phyloP scores from a whole-genome alignment of 2,113 vertebrate genomes.

The Ptilorrhoa leucosticta region DNA sequence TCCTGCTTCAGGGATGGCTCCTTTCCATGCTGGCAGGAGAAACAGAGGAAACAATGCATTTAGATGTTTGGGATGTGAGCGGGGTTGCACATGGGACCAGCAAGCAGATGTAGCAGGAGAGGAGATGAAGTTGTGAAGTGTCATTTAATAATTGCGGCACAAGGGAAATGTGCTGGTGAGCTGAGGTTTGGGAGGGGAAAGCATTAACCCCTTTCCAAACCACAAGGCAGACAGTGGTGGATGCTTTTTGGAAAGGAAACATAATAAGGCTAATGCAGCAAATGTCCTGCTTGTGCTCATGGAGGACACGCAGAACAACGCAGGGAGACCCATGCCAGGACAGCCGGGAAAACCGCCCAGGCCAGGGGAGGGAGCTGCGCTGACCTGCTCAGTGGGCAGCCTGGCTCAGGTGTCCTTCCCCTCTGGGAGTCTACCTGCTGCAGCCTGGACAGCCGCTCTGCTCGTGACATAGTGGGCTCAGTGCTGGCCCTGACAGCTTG shows the following conservation, averaged over 20 bases:
- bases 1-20: slow-evolving; percentile 64
- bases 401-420: background rate
- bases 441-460: background rate
- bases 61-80: slow-evolving; percentile 47
- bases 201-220: background rate
- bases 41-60: slow-evolving; percentile 57
- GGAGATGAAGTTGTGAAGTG: slow-evolving; percentile 60
- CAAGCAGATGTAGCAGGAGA: slow-evolving; percentile 60
- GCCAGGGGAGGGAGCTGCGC: background rate
- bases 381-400: background rate
- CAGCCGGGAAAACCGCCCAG: rapidly evolving
- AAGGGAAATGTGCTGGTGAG: background rate
- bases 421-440: background rate
- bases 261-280: background rate
- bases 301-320: background rate
- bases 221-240: background rate
- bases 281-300: background rate
- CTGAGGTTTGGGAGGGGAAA: background rate
- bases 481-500: background rate
- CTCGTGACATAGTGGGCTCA: background rate
- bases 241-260: background rate
- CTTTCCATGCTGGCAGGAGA: slow-evolving; percentile 68
- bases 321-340: rapidly evolving
- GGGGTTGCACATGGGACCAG: slow-evolving; percentile 30
- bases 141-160: slow-evolving; percentile 60